Percentiles rank a stretch among this genome's conserved stretches.
phyloP scores from a whole-genome alignment of 2,113 vertebrate genomes.

The Polypterus bichir region DNA sequence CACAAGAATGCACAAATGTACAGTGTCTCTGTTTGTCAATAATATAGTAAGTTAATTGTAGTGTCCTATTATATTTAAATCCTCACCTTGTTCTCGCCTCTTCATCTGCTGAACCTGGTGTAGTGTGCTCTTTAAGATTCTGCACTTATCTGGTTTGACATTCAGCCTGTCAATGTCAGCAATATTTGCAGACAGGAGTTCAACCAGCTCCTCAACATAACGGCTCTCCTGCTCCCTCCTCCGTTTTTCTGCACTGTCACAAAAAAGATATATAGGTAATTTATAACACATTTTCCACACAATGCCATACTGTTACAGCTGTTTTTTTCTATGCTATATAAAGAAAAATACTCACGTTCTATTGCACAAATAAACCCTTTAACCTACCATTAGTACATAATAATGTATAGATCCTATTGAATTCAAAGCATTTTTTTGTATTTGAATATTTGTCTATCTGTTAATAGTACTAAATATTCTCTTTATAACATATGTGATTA shows the following conservation, averaged over 20 bases:
- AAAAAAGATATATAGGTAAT: background rate
- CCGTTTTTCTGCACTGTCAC: conserved; percentile 73
- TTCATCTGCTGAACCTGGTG: conserved; percentile 94
- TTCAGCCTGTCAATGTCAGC: conserved; percentile 78
- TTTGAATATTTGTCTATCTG: no score
- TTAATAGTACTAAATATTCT: no score
- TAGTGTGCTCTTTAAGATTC: conserved; percentile 82
- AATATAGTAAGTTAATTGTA: no score
- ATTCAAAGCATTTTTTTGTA: no score
- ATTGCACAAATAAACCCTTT: no score
- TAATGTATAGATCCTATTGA: no score
- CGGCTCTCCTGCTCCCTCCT: conserved; percentile 85
- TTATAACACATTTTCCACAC: background rate
- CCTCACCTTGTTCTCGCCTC: conserved; percentile 75
- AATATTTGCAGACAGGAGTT: conserved; percentile 84
- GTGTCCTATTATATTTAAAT: no score
- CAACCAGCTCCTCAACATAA: conserved; percentile 85
- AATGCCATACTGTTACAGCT: no score
- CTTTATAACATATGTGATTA: no score
- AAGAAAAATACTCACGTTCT: background rate
- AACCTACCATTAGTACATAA: no score
- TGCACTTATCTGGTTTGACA: conserved; percentile 89
- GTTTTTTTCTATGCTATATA: background rate
- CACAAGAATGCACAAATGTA: no score
- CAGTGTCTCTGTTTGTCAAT: no score